Percentiles rank a stretch among this genome's conserved stretches.
Conservation (phyloP, 2,888 invertebrate species). For the Melieria omissa region DNA sequence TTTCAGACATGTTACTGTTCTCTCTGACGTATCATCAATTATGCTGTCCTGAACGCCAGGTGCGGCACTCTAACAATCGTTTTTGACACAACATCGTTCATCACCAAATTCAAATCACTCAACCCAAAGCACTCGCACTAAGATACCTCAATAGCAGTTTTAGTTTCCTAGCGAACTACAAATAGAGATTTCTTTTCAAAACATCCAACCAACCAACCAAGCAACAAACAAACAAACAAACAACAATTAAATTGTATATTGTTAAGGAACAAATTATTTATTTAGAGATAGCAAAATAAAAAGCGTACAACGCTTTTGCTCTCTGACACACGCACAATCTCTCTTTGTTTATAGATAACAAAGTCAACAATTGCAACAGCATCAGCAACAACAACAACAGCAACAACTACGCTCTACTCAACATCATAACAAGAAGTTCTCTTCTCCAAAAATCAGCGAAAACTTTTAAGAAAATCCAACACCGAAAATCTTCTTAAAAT, state of each 20-base stretch:
- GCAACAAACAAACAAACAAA: no score
- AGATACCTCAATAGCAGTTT: not conserved
- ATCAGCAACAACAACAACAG: conserved; percentile 31
- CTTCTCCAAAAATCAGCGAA: conserved; percentile 37
- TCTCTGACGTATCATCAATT: conserved; percentile 58
- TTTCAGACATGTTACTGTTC: conserved; percentile 66
- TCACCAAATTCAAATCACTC: conserved; percentile 33
- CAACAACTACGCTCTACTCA: conserved; percentile 48
- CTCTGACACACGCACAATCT: not conserved
- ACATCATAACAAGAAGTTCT: conserved; percentile 64
- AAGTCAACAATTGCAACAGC: conserved; percentile 52
- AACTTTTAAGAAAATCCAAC: conserved; percentile 16
- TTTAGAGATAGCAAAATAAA: not conserved
- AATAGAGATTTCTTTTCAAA: not conserved
- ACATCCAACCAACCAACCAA: not conserved
- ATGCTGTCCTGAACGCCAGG: conserved; percentile 65
- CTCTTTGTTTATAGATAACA: conserved; percentile 52
- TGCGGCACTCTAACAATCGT: conserved; percentile 48
- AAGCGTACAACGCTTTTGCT: not conserved
- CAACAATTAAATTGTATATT: not conserved
- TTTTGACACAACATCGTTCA: conserved; percentile 40
- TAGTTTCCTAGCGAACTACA: not conserved
- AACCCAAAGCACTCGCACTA: conserved; percentile 22
- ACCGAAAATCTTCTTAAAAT: conserved; percentile 25
- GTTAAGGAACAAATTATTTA: conserved; percentile 12